phyloP scores from a whole-genome alignment of 2,113 vertebrate species.

The Glaucidium brasilianum region DNA sequence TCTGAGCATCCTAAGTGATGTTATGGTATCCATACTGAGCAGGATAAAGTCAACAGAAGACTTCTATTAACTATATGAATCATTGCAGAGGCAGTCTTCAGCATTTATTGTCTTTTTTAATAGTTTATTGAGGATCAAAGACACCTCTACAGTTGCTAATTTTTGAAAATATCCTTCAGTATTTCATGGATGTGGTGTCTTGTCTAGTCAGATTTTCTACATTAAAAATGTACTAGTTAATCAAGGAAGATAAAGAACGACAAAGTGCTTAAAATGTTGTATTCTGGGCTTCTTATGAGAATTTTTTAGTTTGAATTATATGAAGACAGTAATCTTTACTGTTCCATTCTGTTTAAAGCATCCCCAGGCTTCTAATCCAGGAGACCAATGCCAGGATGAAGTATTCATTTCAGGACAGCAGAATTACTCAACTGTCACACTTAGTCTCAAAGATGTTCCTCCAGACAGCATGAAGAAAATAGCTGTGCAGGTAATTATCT shows the following conservation, averaged over 20 bases:
- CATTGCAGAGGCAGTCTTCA: background rate
- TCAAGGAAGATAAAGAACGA: background rate
- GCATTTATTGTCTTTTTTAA: background rate
- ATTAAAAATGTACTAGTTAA: background rate
- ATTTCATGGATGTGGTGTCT: background rate
- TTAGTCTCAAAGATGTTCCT: constrained; percentile 74
- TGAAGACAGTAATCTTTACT: constrained; percentile 15
- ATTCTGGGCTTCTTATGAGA: background rate
- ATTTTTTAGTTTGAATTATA: background rate
- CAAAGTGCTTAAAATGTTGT: background rate
- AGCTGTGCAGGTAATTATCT: constrained; percentile 65
- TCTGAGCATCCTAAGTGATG: background rate
- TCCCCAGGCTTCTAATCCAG: constrained; percentile 64
- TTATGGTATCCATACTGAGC: background rate
- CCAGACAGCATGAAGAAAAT: constrained; percentile 89
- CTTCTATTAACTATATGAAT: background rate
- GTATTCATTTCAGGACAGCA: constrained; percentile 84
- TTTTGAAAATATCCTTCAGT: background rate
- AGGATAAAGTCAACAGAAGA: background rate
- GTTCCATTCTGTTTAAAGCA: constrained; percentile 62
- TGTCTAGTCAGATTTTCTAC: background rate
- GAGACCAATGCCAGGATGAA: constrained; percentile 83
- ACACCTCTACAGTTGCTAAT: background rate
- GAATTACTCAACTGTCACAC: constrained; percentile 74
- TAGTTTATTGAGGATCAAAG: background rate